Base-by-base conservation (phyloP, 2,888 invertebrate genomes). In the Drosophila barbarae region DNA sequence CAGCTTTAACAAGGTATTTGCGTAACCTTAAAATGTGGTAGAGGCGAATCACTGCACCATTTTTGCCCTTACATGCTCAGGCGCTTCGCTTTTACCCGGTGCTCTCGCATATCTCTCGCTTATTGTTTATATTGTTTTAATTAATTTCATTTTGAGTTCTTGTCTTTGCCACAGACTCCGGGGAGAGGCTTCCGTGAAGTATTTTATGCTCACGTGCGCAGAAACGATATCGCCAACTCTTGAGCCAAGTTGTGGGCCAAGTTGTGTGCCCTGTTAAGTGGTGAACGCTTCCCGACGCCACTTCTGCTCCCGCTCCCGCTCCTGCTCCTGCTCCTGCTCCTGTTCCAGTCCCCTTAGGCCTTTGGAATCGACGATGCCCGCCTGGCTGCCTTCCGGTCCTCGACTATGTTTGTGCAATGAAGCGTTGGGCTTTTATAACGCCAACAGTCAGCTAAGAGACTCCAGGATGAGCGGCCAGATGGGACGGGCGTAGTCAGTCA, bases 341-440 rank as follows among this genome's bases (percentile, higher is more conserved):
- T 21, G 41, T 21, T 28, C 32, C 39, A 26, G 47, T 21, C 21
- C 56, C 53, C 39, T 47, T 66, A 39, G 75, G 72, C 68, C 78
- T 70, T 77, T 68, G 71, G 61, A 21, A 39, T 50, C 35, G 34
- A 13, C 59, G 46, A 28, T 57, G 60, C 35, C 52, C 38, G 61
- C 53, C 61, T 54, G 63, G 46, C 60, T 58, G 60, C 60, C 58
- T 60, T 58, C 58, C 60, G 60, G 60, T 60, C 67, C 60, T 58
- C 52, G 55, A 66, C 70, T 82, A 74, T 82, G 69, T 80, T 80
- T 80, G 79, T 77, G 83, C 83, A 82, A 82, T 80, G 83, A 80
- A 76, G 79, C 79, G 79, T 82, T 76, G 59, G 71, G 80, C 83
- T 82, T 82, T 80, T 82, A 80, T 80, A 82, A 77, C 80, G 83